Percentiles rank a stretch among this genome's conserved stretches.
These are phyloP conservation scores for Lysiphlebus fabarum DNA, from an alignment of 1,140 invertebrate genomes.

Conservation along the genomic window DNA sequence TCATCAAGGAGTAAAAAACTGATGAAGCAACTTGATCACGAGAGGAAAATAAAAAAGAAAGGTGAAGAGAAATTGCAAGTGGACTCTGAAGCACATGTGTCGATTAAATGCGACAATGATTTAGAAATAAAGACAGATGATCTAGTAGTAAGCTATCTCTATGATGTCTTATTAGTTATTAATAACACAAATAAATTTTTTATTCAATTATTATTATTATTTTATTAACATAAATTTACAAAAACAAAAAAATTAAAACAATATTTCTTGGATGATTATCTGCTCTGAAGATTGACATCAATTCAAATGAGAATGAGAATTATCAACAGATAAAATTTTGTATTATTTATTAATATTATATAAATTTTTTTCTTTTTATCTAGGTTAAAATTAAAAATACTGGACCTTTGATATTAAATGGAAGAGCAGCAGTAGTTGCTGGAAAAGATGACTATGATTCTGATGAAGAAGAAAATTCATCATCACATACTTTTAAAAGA, in stretches of 20 bases:
- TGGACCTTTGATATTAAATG: constrained; percentile 67
- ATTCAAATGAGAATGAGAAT: constrained; percentile 5
- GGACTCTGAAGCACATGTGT: constrained; percentile 50
- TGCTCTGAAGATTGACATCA: too few relatives aligned
- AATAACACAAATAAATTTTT: constrained; percentile 29
- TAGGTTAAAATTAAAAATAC: constrained; percentile 61
- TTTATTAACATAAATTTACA: constrained; percentile 3
- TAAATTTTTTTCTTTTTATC: constrained; percentile 27
- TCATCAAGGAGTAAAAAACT: constrained; percentile 89
- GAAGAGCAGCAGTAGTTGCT: constrained; percentile 73
- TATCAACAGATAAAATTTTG: background rate
- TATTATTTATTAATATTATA: constrained; percentile 31
- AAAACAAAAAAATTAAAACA: background rate
- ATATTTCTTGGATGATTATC: constrained; percentile 3
- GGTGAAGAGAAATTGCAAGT: constrained; percentile 60
- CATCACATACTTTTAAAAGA: constrained; percentile 61
- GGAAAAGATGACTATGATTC: constrained; percentile 74
- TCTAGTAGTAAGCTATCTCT: constrained; percentile 58
- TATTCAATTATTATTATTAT: constrained; percentile 6
- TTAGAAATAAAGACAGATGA: constrained; percentile 63
- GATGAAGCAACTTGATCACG: constrained; percentile 81
- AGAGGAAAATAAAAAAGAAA: constrained; percentile 65
- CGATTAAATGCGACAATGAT: constrained; percentile 55
- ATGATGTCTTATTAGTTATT: constrained; percentile 52
- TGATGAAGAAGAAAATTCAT: constrained; percentile 60